Evolutionary conservation across 2,797 vertebrate species (phyloP).

Genomic region (Protonibea diacanthus): DNA sequence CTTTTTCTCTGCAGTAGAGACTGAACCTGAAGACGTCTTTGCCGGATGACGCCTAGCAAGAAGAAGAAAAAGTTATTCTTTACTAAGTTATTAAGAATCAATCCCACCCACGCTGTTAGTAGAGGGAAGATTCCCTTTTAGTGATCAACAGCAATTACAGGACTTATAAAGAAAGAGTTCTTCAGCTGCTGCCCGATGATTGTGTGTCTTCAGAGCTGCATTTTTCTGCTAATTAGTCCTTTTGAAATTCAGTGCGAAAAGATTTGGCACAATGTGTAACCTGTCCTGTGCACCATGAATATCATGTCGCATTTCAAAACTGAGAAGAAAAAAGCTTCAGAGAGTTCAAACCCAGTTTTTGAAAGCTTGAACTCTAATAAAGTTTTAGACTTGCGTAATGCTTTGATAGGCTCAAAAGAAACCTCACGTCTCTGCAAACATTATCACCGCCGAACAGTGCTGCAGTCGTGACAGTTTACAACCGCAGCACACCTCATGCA

Average conservation of each 20-base stretch:
- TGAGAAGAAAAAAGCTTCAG: no score
- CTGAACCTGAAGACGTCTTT: slow-evolving; percentile 60
- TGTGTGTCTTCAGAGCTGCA: not conserved
- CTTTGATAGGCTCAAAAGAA: no score
- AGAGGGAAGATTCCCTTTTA: slow-evolving; percentile 28
- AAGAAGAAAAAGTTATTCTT: slow-evolving; percentile 66
- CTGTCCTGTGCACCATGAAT: not conserved
- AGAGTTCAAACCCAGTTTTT: no score
- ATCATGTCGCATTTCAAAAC: no score
- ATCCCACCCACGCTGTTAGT: slow-evolving; percentile 42
- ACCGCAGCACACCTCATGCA: no score
- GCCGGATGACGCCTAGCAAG: slow-evolving; percentile 33
- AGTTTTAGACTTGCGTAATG: no score
- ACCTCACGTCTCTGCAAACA: no score
- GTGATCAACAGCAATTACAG: slow-evolving; percentile 48
- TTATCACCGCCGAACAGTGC: no score
- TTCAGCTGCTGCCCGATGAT: not conserved
- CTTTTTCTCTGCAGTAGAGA: slow-evolving; percentile 59
- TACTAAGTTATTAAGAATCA: slow-evolving; percentile 64
- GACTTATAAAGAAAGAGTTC: not conserved
- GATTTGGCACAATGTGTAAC: not conserved
- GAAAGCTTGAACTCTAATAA: no score
- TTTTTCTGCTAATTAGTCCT: not conserved
- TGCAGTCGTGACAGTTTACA: no score
- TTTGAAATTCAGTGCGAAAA: not conserved